Conservation (phyloP, 2,888 invertebrate species). For the Drosophila tanythrix region DNA sequence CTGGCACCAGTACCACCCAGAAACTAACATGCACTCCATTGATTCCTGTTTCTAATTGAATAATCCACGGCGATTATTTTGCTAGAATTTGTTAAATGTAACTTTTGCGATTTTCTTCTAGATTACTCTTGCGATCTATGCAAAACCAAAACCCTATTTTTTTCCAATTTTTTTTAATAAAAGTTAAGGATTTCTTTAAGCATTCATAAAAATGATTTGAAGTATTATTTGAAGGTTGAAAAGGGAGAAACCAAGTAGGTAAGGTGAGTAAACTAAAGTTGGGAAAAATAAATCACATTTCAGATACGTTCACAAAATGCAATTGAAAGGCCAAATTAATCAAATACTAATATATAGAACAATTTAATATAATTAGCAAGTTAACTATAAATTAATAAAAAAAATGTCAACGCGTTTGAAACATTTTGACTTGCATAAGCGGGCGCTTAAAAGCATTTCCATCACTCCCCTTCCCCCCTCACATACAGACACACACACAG, state of each 20-base stretch:
- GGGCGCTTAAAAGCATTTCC: constrained; percentile 8
- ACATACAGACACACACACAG: no score
- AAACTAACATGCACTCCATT: constrained; percentile 9
- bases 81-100: constrained; percentile 43
- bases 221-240: background rate
- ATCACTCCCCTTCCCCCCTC: background rate
- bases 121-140: constrained; percentile 31
- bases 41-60: constrained; percentile 41
- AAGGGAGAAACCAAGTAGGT: no score
- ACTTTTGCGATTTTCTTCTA: constrained; percentile 60
- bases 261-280: background rate
- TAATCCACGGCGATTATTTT: constrained; percentile 37
- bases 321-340: background rate
- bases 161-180: constrained; percentile 63
- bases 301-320: background rate
- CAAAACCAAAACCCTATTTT: constrained; percentile 26
- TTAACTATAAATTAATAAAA: background rate
- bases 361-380: constrained; percentile 16
- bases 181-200: constrained; percentile 67
- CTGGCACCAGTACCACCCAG: constrained; percentile 11
- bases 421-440: constrained; percentile 31
- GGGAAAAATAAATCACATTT: background rate
- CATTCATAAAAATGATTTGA: constrained; percentile 60
- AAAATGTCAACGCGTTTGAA: constrained; percentile 4
- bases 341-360: background rate